Conservation (phyloP, 2,797 vertebrate species). For the Toxotes lorentzi region DNA sequence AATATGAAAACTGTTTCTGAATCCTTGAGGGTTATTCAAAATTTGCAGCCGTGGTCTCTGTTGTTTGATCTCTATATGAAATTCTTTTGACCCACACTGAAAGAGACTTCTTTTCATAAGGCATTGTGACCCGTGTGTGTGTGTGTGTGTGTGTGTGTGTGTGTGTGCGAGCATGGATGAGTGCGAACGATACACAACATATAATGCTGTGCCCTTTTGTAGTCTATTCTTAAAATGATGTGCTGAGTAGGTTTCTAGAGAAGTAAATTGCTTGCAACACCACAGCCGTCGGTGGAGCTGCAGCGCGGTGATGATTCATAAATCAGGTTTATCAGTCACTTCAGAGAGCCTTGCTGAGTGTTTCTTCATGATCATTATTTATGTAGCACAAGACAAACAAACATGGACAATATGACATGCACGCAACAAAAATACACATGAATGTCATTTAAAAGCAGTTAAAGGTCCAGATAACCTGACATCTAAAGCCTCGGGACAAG, state of each 20-base stretch:
- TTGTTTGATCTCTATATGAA: too few species aligned
- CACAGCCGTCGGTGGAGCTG: background rate
- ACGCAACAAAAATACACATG: background rate
- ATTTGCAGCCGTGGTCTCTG: background rate
- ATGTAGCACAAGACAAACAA: background rate
- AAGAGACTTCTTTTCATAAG: slow-evolving; percentile 3
- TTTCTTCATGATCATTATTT: background rate
- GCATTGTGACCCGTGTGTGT: background rate
- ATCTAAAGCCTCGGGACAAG: too few species aligned
- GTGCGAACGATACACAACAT: background rate
- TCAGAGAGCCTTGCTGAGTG: background rate
- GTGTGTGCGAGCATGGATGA: background rate
- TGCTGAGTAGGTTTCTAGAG: too few species aligned
- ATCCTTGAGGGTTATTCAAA: background rate
- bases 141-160: background rate
- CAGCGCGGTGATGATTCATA: background rate
- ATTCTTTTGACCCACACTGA: background rate
- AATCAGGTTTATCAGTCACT: background rate
- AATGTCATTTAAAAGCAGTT: background rate
- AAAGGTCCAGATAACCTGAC: too few species aligned
- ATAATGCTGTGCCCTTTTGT: background rate
- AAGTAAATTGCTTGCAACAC: too few species aligned
- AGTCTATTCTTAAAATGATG: background rate
- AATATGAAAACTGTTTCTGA: slow-evolving; percentile 1
- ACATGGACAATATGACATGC: too few species aligned